These are phyloP conservation scores for Euphydryas editha DNA, from an alignment of 2,888 invertebrate genomes.

Conservation along the genomic window DNA sequence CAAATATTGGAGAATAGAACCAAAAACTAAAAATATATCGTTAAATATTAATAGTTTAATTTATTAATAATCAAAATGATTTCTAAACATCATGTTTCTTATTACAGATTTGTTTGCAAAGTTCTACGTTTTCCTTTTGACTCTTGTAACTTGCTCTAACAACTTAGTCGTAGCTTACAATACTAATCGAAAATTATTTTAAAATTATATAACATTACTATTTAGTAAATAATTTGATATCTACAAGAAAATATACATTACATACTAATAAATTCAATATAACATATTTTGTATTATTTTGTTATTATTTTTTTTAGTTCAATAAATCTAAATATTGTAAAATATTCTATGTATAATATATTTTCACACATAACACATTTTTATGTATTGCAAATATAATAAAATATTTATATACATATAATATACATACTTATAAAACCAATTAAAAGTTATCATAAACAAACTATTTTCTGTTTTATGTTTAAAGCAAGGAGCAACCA, in stretches of 20 bases:
- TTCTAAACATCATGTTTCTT: conserved; percentile 20
- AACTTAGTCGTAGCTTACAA: conserved; percentile 17
- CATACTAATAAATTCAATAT: too few species aligned
- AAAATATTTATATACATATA: background rate
- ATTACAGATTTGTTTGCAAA: conserved; percentile 24
- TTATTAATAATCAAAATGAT: conserved; percentile 27
- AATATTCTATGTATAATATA: too few species aligned
- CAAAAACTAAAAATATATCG: background rate
- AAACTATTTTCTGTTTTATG: conserved; percentile 17
- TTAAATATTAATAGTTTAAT: background rate
- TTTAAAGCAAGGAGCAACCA: conserved; percentile 87
- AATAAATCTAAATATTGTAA: too few species aligned
- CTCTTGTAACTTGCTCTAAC: conserved; percentile 18
- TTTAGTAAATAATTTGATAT: too few species aligned
- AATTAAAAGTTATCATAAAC: background rate
- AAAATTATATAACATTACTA: background rate
- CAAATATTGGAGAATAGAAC: background rate
- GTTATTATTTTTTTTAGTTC: too few species aligned
- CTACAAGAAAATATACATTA: too few species aligned
- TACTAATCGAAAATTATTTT: background rate
- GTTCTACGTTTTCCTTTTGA: conserved; percentile 24
- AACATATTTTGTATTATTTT: too few species aligned
- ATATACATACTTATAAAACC: background rate
- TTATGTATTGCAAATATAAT: background rate
- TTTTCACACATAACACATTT: too few species aligned